Evolutionary conservation across 2,113 vertebrate genomes (phyloP).

Genomic region (Ailurus styani): DNA sequence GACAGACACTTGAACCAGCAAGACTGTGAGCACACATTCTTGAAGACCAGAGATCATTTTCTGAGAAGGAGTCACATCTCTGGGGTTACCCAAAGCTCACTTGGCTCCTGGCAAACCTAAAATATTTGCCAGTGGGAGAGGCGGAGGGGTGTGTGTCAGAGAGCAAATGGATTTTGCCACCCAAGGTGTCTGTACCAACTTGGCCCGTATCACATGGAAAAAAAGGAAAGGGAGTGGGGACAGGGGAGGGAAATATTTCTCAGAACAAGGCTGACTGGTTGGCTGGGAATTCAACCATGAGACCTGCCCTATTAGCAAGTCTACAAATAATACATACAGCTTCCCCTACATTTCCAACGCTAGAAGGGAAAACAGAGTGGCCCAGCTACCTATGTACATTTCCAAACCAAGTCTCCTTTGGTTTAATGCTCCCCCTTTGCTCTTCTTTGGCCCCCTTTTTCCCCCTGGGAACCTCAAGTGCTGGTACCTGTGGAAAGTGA

Average conservation of each 20-base stretch:
- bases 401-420: slow-evolving; percentile 19
- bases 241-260: slow-evolving; percentile 54
- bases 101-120: slow-evolving; percentile 68
- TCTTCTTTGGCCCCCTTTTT: neutral
- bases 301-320: slow-evolving; percentile 62
- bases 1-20: neutral
- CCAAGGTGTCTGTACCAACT: slow-evolving; percentile 80
- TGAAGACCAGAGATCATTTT: slow-evolving; percentile 65
- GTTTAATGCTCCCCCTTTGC: neutral
- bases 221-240: slow-evolving; percentile 37
- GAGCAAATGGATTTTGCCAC: slow-evolving; percentile 75
- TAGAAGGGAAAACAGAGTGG: slow-evolving; percentile 60
- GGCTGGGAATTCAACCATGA: slow-evolving; percentile 74
- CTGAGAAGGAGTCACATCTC: slow-evolving; percentile 55
- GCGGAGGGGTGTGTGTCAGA: slow-evolving; percentile 10
- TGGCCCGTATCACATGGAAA: slow-evolving; percentile 72
- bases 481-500: neutral
- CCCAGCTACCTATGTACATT: slow-evolving; percentile 30
- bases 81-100: slow-evolving; percentile 76
- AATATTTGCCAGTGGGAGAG: slow-evolving; percentile 66
- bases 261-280: slow-evolving; percentile 64
- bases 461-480: neutral
- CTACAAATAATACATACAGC: slow-evolving; percentile 68
- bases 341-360: slow-evolving; percentile 56
- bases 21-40: neutral